A percentile compares a stretch with the other conserved stretches of the same genome.
Conservation (phyloP, 2,797 vertebrate genomes). For the Pipistrellus pipistrellus region DNA sequence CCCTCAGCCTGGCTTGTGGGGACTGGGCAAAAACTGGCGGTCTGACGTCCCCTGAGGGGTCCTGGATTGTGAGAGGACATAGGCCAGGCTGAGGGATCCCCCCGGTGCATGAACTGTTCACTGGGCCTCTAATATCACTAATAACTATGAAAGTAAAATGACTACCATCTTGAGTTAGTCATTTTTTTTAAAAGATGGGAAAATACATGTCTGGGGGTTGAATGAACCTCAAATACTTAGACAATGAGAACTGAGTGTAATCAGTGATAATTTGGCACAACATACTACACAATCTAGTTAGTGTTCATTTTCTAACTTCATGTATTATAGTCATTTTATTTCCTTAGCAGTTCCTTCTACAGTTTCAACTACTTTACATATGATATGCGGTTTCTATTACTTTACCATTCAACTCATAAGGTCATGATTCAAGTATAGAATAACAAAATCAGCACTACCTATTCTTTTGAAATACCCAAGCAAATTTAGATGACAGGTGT, state of each 20-base stretch:
- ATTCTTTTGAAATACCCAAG: constrained; percentile 57
- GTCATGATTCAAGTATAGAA: constrained; percentile 32
- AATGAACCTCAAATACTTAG: not conserved
- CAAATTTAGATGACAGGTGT: constrained; percentile 73
- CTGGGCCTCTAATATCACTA: not conserved
- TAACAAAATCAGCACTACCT: constrained; percentile 47
- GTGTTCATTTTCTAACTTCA: not conserved
- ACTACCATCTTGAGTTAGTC: not conserved
- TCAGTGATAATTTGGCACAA: not conserved
- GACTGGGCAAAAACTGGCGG: too few species aligned
- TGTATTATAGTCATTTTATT: not conserved
- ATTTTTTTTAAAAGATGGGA: not conserved
- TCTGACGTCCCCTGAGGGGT: too few species aligned
- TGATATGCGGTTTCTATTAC: not conserved
- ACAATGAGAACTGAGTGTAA: not conserved
- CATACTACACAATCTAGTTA: not conserved
- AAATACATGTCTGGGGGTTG: not conserved
- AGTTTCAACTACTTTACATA: not conserved
- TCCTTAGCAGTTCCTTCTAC: not conserved
- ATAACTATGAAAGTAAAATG: not conserved
- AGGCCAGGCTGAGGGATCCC: too few species aligned
- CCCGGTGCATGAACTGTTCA: fast-evolving
- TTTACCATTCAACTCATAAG: constrained; percentile 59
- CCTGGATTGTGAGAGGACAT: too few species aligned
- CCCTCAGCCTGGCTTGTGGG: too few species aligned